phyloP scores from a whole-genome alignment of 2,888 invertebrate species.

The Pseudococcus viburni region DNA sequence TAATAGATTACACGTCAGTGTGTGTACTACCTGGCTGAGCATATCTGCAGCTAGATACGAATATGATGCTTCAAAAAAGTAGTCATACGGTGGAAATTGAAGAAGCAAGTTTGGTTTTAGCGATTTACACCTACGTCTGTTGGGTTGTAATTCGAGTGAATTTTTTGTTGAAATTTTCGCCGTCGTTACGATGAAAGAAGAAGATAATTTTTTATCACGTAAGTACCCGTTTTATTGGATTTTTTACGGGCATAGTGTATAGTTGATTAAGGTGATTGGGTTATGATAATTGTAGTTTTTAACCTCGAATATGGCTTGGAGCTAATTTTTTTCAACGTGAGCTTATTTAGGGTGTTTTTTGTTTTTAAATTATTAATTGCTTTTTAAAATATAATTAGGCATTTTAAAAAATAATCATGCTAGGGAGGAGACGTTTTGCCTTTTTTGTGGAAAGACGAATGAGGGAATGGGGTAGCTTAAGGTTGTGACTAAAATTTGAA shows the following conservation, averaged over 20 bases:
- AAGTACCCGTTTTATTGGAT: neutral
- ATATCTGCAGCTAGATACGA: neutral
- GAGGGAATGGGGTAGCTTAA: no score
- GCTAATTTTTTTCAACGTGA: neutral
- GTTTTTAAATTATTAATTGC: neutral
- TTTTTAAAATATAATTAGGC: neutral
- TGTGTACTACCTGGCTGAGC: neutral
- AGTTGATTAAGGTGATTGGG: neutral
- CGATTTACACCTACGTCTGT: neutral
- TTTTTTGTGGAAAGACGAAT: no score
- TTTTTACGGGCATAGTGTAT: neutral
- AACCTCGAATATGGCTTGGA: neutral
- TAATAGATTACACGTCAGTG: neutral
- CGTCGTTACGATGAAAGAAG: conserved; percentile 33
- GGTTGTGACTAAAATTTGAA: no score
- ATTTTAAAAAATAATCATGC: no score
- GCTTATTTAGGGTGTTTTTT: neutral
- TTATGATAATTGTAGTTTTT: neutral
- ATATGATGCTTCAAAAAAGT: conserved; percentile 16
- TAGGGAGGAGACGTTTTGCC: no score
- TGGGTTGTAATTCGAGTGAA: conserved; percentile 17
- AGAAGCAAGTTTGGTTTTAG: conserved; percentile 44
- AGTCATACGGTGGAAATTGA: conserved; percentile 40
- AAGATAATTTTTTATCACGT: neutral
- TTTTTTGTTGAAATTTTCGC: neutral